Percentiles rank a stretch among this genome's conserved stretches.
These are phyloP conservation scores for Echinops telfairi DNA, from an alignment of 2,113 vertebrate species.

Conservation along the genomic window DNA sequence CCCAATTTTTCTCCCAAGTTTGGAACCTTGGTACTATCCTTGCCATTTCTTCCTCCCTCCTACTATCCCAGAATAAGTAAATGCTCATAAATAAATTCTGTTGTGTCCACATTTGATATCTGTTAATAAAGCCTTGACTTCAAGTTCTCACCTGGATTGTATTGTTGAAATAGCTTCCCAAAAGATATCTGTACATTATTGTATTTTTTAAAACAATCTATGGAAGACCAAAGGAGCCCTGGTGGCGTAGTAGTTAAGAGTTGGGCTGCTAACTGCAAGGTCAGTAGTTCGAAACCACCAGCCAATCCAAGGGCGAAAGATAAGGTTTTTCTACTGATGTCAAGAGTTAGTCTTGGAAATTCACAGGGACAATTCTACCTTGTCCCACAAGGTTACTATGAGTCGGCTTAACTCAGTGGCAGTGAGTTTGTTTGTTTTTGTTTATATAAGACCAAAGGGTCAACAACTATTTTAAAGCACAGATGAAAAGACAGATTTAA, in stretches of 20 bases:
- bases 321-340: no score
- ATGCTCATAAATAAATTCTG: neutral
- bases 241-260: no score
- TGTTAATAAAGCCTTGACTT: slow-evolving; percentile 36
- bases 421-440: no score
- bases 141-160: slow-evolving; percentile 35
- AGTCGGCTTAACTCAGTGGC: no score
- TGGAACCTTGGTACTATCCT: neutral
- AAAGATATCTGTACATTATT: neutral
- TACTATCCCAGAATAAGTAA: neutral
- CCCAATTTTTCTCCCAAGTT: slow-evolving; percentile 16
- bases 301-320: no score
- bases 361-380: no score
- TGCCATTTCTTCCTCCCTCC: neutral
- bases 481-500: neutral
- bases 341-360: no score
- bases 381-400: no score
- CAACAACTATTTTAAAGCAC: neutral
- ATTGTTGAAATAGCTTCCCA: neutral
- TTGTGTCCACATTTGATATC: neutral
- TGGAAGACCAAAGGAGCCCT: neutral
- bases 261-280: no score
- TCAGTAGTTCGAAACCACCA: no score
- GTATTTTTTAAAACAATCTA: neutral
- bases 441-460: neutral